These are phyloP conservation scores for Botrylloides violaceus DNA, from an alignment of 23 tunicate genomes.

Conservation along the genomic window DNA sequence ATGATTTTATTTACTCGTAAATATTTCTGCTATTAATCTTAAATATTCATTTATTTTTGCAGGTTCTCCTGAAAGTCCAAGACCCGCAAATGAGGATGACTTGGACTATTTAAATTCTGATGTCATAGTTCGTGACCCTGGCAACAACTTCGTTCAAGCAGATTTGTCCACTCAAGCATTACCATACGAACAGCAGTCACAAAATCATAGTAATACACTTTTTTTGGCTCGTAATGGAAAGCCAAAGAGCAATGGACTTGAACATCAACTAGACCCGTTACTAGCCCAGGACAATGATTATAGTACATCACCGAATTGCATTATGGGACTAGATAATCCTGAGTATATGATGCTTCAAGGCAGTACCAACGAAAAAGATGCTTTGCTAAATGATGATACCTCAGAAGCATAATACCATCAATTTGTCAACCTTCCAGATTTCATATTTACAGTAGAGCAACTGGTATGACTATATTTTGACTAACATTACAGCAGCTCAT, in stretches of 20 bases:
- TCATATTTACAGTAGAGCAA: neutral
- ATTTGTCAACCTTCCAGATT: neutral
- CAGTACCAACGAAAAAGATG: neutral
- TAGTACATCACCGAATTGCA: neutral
- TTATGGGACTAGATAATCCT: conserved; percentile 51
- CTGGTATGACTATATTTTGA: no score
- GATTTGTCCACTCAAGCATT: no score
- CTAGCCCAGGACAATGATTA: neutral
- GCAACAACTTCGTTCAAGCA: conserved; percentile 21
- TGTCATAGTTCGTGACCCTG: neutral
- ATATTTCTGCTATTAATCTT: no score
- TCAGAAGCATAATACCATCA: neutral
- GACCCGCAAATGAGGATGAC: neutral
- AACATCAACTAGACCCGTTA: neutral
- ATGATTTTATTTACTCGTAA: no score
- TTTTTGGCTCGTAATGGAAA: no score
- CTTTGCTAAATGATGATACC: neutral
- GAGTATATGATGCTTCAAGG: conserved; percentile 62
- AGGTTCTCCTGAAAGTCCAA: neutral
- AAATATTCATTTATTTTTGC: no score
- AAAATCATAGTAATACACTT: no score
- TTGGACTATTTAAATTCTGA: neutral
- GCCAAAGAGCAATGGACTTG: no score
- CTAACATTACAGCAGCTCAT: no score
- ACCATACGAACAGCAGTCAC: no score